Conservation (phyloP, 53 echinoderm and acorn worm genomes). For the Holothuria leucospilota region DNA sequence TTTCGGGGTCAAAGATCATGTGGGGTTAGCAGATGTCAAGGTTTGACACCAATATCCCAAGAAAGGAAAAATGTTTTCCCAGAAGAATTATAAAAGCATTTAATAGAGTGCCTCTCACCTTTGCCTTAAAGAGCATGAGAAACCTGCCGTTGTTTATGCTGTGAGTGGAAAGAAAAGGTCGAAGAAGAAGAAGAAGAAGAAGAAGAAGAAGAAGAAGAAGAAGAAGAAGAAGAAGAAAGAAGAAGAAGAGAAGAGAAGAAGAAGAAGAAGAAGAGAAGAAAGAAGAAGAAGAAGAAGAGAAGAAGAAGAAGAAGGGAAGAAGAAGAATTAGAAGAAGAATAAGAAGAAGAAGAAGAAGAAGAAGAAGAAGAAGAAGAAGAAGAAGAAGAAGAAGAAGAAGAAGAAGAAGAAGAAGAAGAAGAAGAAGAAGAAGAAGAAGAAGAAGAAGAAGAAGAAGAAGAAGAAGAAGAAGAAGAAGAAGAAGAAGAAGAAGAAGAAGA, state of each 20-base stretch:
- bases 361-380: not conserved
- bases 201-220: not conserved
- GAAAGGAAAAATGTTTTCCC: no score
- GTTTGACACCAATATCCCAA: no score
- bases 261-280: not conserved
- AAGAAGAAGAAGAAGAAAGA: not conserved
- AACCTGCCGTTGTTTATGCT: no score
- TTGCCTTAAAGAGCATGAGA: no score
- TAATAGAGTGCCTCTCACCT: no score
- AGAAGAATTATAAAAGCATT: no score
- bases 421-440: not conserved
- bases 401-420: not conserved
- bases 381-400: not conserved
- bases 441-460: not conserved
- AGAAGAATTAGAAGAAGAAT: no score
- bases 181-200: not conserved
- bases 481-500: slow-evolving; percentile 30
- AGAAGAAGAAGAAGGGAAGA: no score
- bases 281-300: not conserved
- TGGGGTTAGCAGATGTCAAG: no score
- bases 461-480: not conserved
- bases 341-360: no score
- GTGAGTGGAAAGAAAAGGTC: not conserved
- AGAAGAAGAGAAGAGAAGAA: not conserved
- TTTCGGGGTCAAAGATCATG: no score